A percentile compares a stretch with the other conserved stretches of the same genome.
phyloP scores from a whole-genome alignment of 64 coral and sea anemone genomes.

The Montipora efflorescens region DNA sequence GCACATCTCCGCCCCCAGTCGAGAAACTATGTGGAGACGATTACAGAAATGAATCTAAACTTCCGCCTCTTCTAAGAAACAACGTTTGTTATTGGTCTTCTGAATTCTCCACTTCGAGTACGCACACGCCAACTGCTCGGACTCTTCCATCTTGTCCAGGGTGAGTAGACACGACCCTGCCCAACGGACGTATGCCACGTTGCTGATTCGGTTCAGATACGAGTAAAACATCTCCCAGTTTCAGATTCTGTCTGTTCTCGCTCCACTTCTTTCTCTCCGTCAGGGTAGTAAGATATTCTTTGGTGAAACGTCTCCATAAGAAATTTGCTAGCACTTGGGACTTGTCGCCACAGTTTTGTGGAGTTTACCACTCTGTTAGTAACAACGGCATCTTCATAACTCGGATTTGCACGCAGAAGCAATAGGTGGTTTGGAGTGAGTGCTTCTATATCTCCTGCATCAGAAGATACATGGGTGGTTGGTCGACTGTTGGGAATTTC shows the following conservation, averaged over 20 bases:
- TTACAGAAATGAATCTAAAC: too few relatives aligned
- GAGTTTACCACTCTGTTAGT: constrained; percentile 16
- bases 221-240: neutral
- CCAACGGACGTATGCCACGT: neutral
- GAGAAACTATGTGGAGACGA: too few relatives aligned
- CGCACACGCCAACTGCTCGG: neutral
- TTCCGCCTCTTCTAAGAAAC: neutral
- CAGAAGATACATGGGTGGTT: too few relatives aligned
- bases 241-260: neutral
- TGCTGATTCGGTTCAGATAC: neutral
- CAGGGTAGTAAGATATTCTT: neutral
- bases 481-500: too few relatives aligned
- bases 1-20: too few relatives aligned
- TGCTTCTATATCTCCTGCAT: too few relatives aligned
- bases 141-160: neutral
- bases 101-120: neutral
- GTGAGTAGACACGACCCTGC: neutral
- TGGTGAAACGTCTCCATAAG: neutral
- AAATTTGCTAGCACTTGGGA: neutral
- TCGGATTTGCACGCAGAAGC: constrained; percentile 1
- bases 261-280: constrained; percentile 17
- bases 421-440: neutral
- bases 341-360: constrained; percentile 24
- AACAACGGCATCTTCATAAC: neutral
- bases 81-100: neutral